Conservation (phyloP, 2,888 invertebrate genomes). For the Pristionchus entomophagus region DNA sequence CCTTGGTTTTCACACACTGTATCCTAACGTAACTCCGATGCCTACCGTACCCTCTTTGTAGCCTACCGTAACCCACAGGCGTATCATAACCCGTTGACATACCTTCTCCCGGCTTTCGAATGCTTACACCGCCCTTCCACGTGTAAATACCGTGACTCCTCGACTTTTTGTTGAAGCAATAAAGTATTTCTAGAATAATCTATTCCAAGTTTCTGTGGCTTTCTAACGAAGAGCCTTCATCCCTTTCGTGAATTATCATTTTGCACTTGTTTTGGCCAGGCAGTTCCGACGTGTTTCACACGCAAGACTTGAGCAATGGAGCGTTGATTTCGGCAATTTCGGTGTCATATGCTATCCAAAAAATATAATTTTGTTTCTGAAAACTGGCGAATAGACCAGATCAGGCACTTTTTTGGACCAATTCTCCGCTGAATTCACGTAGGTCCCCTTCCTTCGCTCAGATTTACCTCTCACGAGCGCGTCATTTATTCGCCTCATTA, state of each 20-base stretch:
- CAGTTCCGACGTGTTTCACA: no score
- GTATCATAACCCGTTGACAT: background rate
- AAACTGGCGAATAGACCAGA: no score
- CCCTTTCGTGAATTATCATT: no score
- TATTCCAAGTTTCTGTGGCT: no score
- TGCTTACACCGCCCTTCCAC: background rate
- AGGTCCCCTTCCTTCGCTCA: background rate
- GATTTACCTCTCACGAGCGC: conserved; percentile 29
- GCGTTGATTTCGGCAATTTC: no score
- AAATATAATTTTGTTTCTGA: no score
- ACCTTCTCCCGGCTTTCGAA: background rate
- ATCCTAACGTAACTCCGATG: no score
- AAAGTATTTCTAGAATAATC: background rate
- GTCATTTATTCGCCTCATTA: conserved; percentile 40
- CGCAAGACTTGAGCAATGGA: no score
- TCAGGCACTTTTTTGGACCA: no score
- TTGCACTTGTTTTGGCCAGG: no score
- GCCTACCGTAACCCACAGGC: background rate
- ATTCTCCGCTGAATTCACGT: background rate
- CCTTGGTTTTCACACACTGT: background rate
- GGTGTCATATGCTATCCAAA: no score
- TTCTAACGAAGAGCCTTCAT: no score
- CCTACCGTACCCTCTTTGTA: background rate
- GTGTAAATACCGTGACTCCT: background rate
- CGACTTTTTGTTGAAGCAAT: background rate